Evolutionary conservation across 2,113 vertebrate species (phyloP).

Genomic region (Pithys albifrons): DNA sequence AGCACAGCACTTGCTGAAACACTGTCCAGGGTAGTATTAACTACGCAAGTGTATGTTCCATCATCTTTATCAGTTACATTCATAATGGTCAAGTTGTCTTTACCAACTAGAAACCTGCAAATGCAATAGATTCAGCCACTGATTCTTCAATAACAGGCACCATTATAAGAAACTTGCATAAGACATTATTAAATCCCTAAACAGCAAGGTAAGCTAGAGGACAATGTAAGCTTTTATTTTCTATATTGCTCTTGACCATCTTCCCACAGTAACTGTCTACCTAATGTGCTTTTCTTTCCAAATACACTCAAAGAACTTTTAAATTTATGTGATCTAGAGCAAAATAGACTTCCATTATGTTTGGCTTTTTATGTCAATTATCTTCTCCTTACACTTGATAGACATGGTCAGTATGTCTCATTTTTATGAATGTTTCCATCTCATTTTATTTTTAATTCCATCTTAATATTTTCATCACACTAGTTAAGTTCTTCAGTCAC

Average conservation of each 20-base stretch:
- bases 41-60: conserved; percentile 89
- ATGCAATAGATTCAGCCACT: conserved; percentile 44
- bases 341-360: neutral
- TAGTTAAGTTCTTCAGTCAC: neutral
- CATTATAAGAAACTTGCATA: neutral
- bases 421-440: neutral
- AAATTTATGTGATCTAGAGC: neutral
- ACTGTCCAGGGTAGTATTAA: conserved; percentile 92
- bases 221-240: neutral
- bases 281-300: neutral
- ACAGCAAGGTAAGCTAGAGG: neutral
- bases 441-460: neutral
- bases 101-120: conserved; percentile 83
- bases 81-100: conserved; percentile 85
- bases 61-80: conserved; percentile 86
- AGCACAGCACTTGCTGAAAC: conserved; percentile 91
- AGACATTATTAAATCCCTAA: neutral
- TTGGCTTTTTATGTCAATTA: neutral
- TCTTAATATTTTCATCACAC: neutral
- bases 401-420: neutral
- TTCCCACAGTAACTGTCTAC: neutral
- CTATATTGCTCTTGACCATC: neutral
- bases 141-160: neutral
- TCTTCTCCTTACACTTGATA: neutral
- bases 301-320: neutral